Conservation (phyloP, 2,797 vertebrate species). For the Pangasius macronema region DNA sequence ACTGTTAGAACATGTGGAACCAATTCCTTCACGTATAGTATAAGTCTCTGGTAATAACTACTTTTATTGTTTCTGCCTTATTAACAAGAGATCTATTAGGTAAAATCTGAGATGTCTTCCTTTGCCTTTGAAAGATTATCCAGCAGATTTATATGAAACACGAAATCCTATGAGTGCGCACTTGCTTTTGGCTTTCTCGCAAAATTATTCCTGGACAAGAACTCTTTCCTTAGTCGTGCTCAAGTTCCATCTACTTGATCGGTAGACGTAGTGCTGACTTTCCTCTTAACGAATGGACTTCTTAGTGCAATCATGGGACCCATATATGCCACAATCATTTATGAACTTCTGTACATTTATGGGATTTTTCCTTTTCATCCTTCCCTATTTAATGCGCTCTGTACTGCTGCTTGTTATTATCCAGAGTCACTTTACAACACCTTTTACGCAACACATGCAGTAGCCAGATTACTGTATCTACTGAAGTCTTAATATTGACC, state of each 20-base stretch:
- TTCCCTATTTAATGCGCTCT: conserved; percentile 12
- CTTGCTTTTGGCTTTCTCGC: conserved; percentile 26
- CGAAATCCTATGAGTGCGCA: conserved; percentile 17
- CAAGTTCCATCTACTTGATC: conserved; percentile 41
- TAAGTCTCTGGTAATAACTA: conserved; percentile 8
- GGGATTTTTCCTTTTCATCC: conserved; percentile 25
- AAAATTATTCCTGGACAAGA: conserved; percentile 40
- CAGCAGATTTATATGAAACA: conserved; percentile 25
- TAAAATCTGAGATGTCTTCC: conserved; percentile 9
- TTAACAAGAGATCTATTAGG: conserved; percentile 19
- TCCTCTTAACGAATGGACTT: conserved; percentile 40
- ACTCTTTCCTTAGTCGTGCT: conserved; percentile 23
- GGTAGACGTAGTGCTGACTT: conserved; percentile 47
- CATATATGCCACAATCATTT: conserved; percentile 53
- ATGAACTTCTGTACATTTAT: conserved; percentile 44
- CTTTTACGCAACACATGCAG: conserved; percentile 3
- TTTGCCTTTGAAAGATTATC: conserved; percentile 17
- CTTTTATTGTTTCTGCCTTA: conserved; percentile 22
- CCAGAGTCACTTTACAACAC: conserved; percentile 2
- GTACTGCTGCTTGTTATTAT: neutral
- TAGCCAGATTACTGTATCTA: neutral
- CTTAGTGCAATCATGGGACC: conserved; percentile 51
- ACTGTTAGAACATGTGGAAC: conserved; percentile 10
- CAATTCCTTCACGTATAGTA: conserved; percentile 9
- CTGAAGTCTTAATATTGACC: neutral